Evolutionary conservation across 2,888 invertebrate species (phyloP).

Genomic region (Terebella lapidaria): DNA sequence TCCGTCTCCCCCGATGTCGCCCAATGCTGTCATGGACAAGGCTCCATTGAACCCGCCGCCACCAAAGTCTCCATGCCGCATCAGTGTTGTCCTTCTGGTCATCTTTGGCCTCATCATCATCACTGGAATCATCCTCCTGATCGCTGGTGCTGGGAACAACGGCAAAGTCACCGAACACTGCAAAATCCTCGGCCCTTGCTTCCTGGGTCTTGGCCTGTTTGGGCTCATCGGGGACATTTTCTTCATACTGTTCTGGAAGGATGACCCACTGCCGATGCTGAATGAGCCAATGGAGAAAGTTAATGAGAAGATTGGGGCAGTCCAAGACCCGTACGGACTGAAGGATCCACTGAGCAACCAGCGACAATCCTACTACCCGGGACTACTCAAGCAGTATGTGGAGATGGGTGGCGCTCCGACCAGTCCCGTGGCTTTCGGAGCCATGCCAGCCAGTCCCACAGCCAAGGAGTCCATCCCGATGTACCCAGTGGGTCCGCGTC

Average conservation of each 20-base stretch:
- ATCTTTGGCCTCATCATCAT: not conserved
- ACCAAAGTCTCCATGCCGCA: not conserved
- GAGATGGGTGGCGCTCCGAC: not conserved
- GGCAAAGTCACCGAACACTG: not conserved
- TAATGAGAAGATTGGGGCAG: not conserved
- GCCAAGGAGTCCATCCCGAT: not conserved
- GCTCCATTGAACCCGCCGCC: not conserved
- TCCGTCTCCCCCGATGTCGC: not conserved
- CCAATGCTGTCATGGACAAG: not conserved
- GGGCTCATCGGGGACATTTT: not conserved
- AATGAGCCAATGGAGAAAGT: not conserved
- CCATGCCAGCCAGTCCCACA: not conserved
- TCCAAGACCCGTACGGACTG: conserved; percentile 1
- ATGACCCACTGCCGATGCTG: conserved; percentile 1
- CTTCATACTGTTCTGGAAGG: conserved; percentile 3
- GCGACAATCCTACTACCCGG: not conserved
- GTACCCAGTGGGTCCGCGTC: too few species aligned
- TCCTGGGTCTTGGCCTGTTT: not conserved
- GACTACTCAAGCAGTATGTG: not conserved
- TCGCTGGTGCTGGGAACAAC: not conserved
- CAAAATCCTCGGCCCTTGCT: not conserved
- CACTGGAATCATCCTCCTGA: not conserved
- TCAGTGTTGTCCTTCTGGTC: not conserved
- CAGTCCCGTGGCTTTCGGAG: too few species aligned
- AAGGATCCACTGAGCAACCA: not conserved